Conservation (phyloP, 2,888 invertebrate genomes). For the Oxycera nigricornis region DNA sequence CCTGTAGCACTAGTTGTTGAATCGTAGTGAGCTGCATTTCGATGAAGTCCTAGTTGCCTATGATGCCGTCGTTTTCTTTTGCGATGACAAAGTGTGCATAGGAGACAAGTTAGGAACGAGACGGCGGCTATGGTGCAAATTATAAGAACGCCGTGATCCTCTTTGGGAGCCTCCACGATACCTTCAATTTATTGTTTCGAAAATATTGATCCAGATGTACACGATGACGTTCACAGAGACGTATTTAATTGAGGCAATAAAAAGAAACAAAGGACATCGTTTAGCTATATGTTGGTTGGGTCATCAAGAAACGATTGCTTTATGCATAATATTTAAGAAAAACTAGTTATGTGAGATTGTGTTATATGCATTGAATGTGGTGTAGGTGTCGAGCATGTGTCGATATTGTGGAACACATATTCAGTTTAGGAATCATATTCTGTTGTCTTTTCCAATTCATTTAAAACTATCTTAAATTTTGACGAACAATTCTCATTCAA, state of each 20-base stretch:
- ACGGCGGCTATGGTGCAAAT: constrained; percentile 63
- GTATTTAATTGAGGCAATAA: constrained; percentile 26
- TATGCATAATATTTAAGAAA: background rate
- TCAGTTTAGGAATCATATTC: background rate
- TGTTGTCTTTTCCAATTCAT: background rate
- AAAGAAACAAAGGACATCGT: background rate
- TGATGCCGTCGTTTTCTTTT: constrained; percentile 62
- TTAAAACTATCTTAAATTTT: background rate
- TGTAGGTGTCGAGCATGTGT: background rate
- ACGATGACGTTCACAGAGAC: background rate
- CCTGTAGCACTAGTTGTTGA: constrained; percentile 63
- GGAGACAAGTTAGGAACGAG: constrained; percentile 65
- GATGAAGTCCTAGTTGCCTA: constrained; percentile 61
- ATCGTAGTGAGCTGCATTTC: constrained; percentile 61
- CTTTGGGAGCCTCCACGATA: constrained; percentile 62
- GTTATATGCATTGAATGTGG: background rate
- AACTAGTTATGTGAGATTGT: background rate
- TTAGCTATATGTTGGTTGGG: background rate
- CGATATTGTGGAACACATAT: background rate
- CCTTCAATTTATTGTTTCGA: constrained; percentile 51
- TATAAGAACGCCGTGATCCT: constrained; percentile 64
- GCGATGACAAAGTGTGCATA: constrained; percentile 64
- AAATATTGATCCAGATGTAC: background rate
- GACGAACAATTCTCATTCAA: background rate
- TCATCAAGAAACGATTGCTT: background rate